phyloP scores from a whole-genome alignment of 2,888 invertebrate genomes.

The Apodemia hepburni region DNA sequence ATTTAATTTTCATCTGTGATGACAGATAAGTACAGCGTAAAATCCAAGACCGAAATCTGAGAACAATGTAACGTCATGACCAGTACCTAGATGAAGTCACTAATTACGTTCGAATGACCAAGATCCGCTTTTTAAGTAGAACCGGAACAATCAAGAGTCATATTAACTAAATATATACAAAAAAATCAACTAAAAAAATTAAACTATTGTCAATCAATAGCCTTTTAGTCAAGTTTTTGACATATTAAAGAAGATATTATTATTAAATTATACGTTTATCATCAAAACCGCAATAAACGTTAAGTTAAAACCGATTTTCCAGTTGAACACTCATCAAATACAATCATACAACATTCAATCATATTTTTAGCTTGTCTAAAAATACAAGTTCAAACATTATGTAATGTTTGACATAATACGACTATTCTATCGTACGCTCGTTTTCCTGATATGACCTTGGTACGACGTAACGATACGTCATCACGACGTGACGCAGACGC shows the following conservation, averaged over 20 bases:
- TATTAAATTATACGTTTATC: not conserved
- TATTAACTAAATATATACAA: not conserved
- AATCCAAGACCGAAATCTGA: constrained; percentile 32
- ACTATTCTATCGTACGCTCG: constrained; percentile 44
- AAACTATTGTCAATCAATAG: too few species aligned
- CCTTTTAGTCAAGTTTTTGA: too few species aligned
- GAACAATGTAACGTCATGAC: constrained; percentile 27
- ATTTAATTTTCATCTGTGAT: constrained; percentile 7
- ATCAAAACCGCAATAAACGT: not conserved
- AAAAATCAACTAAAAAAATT: too few species aligned
- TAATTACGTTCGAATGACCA: constrained; percentile 28
- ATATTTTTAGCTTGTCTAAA: constrained; percentile 21
- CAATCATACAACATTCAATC: not conserved
- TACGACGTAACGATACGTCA: constrained; percentile 39
- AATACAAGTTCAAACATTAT: constrained; percentile 32
- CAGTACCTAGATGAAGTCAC: constrained; percentile 28
- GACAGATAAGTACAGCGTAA: constrained; percentile 22
- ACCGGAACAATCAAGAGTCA: constrained; percentile 1
- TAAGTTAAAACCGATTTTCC: not conserved
- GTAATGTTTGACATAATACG: constrained; percentile 48
- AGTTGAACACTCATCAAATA: not conserved
- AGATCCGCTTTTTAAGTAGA: constrained; percentile 25
- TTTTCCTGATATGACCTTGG: constrained; percentile 49
- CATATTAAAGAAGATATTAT: too few species aligned
- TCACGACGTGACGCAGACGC: constrained; percentile 28